A percentile compares a stretch with the other conserved stretches of the same genome.
phyloP scores from a whole-genome alignment of 2,888 invertebrate species.

The Capitulum mitella region DNA sequence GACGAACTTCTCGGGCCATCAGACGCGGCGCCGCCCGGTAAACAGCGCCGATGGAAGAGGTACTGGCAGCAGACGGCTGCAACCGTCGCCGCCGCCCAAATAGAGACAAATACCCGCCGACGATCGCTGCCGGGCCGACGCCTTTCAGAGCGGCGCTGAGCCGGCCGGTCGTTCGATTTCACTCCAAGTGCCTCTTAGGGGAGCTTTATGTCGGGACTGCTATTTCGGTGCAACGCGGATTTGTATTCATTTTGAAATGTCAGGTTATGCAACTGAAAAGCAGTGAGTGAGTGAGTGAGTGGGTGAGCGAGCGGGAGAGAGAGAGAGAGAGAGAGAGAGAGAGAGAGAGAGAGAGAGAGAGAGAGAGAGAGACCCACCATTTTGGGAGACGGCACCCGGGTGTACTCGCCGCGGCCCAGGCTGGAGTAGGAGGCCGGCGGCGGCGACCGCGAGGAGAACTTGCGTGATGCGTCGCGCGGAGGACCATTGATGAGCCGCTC shows the following conservation, averaged over 20 bases:
- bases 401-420: background rate
- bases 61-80: background rate
- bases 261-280: too few species aligned
- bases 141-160: background rate
- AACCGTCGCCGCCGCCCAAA: background rate
- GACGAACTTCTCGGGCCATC: background rate
- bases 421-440: background rate
- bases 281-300: too few species aligned
- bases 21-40: background rate
- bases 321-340: background rate
- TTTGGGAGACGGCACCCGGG: background rate
- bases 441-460: background rate
- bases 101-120: background rate
- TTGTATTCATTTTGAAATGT: too few species aligned
- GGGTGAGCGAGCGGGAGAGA: background rate
- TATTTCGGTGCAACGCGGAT: background rate
- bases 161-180: background rate
- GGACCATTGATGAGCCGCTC: background rate
- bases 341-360: background rate
- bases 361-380: background rate
- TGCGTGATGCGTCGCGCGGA: background rate
- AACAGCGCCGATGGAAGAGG: background rate
- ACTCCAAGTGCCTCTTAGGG: background rate
- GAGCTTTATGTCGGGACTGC: background rate
- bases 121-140: background rate